Base-by-base conservation (phyloP, 2,888 invertebrate species). In the Saturnia japonica region DNA sequence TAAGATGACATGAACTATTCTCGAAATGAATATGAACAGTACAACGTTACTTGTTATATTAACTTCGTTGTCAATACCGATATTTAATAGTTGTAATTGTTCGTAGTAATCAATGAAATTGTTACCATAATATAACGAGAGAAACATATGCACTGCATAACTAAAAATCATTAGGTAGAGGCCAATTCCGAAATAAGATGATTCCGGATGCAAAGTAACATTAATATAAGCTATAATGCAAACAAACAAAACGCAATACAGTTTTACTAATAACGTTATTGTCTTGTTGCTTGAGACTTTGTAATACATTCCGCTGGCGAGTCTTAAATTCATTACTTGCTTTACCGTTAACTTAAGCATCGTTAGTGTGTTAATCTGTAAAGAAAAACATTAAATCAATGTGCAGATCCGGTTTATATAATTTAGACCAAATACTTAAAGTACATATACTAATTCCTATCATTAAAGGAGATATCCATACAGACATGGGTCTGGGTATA, bases 301-400 rank as follows among this genome's bases (percentile, higher is more conserved):
- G n/a, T n/a, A n/a, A n/a, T n/a, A n/a, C n/a, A n/a, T n/a, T n/a
- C n/a, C n/a, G n/a, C n/a, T n/a, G n/a, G n/a, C n/a, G n/a, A n/a
- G 60, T 11, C 51, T 54, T 54, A 54, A 54, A 9, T 22, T 54
- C 51, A 54, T 54, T 54, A 54, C 1, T 54, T 22, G 51, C 51
- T 54, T 54, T 54, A 54, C 51, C 22, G 51, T 54, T 54, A 54
- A 54, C n/a, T 54, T 54, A 1, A 54, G n/a, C 51, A 54, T 54
- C 51, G n/a, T n/a, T n/a, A n/a, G 51, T 54, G 7, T 19, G 51
- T 54, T 22, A 7, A 54, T 8, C 51, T 0, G 82, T 85, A 0
- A 76, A n/a, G n/a, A 85, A 54, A n/a, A n/a, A n/a, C n/a, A n/a
- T n/a, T n/a, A n/a, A n/a, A n/a, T n/a, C n/a, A n/a, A n/a, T n/a